These are phyloP conservation scores for Plutella xylostella DNA, from an alignment of 2,888 invertebrate species.

Conservation along the genomic window DNA sequence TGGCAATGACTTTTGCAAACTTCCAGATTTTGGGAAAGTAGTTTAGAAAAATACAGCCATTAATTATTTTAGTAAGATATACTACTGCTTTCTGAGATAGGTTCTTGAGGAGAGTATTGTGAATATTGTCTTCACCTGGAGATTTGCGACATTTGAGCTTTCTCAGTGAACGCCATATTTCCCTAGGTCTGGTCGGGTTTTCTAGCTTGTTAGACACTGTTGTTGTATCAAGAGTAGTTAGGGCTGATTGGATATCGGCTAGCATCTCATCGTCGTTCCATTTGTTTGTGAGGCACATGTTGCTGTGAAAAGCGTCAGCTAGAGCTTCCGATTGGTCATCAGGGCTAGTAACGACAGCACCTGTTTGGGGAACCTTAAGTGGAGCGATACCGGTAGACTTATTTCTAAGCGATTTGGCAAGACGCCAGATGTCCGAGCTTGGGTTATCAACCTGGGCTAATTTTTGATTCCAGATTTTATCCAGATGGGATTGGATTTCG, in stretches of 20 bases:
- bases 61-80: background rate
- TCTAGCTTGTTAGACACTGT: background rate
- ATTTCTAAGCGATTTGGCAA: background rate
- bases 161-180: background rate
- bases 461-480: background rate
- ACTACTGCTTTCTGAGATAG: background rate
- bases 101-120: background rate
- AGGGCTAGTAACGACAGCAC: background rate
- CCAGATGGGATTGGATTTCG: background rate
- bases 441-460: background rate
- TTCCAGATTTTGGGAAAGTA: background rate
- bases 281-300: background rate
- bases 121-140: background rate
- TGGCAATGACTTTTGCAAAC: background rate
- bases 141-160: background rate
- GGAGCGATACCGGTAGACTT: background rate
- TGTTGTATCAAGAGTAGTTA: background rate
- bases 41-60: background rate
- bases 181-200: background rate
- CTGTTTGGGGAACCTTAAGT: background rate
- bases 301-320: constrained; percentile 6
- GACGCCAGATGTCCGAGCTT: background rate
- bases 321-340: constrained; percentile 6
- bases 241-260: background rate
- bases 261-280: background rate